phyloP scores from a whole-genome alignment of 2,113 vertebrate genomes.

The Pollachius pollachius region DNA sequence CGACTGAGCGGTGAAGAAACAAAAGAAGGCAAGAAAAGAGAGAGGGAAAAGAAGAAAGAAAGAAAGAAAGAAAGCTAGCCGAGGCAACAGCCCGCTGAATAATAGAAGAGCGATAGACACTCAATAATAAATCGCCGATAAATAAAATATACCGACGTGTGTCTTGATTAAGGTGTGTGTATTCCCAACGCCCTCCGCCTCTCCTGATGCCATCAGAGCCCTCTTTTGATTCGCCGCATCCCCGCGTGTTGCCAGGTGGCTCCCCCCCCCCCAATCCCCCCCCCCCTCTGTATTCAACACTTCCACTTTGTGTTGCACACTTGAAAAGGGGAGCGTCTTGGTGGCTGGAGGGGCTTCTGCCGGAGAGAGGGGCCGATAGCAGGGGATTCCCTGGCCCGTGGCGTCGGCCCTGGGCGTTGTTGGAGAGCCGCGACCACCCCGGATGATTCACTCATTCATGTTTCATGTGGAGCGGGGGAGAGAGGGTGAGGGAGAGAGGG shows the following conservation, averaged over 20 bases:
- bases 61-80: slow-evolving; percentile 53
- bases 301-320: slow-evolving; percentile 68
- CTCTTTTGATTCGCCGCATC: slow-evolving; percentile 59
- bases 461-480: slow-evolving; percentile 46
- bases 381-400: slow-evolving; percentile 66
- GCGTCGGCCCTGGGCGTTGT: slow-evolving; percentile 65
- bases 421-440: slow-evolving; percentile 63
- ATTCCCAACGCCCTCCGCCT: slow-evolving; percentile 34
- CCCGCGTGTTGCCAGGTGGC: slow-evolving; percentile 49
- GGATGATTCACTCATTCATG: slow-evolving; percentile 66
- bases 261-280: slow-evolving; percentile 35
- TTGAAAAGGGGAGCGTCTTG: slow-evolving; percentile 59
- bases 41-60: slow-evolving; percentile 42
- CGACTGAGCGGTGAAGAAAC: background rate
- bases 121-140: slow-evolving; percentile 72
- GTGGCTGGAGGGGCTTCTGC: slow-evolving; percentile 64
- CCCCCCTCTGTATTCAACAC: slow-evolving; percentile 64
- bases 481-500: too few species aligned
- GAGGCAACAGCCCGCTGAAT: slow-evolving; percentile 38
- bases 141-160: slow-evolving; percentile 70
- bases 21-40: slow-evolving; percentile 9
- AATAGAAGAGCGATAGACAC: slow-evolving; percentile 64
- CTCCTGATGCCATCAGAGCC: slow-evolving; percentile 48
- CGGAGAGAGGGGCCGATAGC: slow-evolving; percentile 61
- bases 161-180: slow-evolving; percentile 71